Evolutionary conservation across 1,140 invertebrate genomes (phyloP).

Genomic region (Antheraea mylitta): DNA sequence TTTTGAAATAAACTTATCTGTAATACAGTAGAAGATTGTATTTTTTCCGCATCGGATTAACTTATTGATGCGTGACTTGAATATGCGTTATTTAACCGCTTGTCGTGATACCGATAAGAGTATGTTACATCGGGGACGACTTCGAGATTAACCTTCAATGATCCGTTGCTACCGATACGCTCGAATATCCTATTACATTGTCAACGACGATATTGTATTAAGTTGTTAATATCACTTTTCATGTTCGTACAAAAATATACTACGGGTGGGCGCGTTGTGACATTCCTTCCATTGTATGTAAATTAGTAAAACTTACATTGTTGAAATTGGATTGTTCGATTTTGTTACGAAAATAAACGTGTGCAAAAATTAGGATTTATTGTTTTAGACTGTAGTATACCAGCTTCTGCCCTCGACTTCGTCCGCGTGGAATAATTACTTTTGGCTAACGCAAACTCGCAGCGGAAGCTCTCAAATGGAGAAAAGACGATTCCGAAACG

Average conservation of each 20-base stretch:
- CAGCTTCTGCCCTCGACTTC: no score
- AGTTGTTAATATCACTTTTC: conserved; percentile 19
- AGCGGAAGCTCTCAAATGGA: no score
- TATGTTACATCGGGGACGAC: conserved; percentile 45
- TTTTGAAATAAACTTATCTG: neutral
- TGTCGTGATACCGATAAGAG: conserved; percentile 32
- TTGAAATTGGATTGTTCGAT: conserved; percentile 7
- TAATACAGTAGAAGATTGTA: neutral
- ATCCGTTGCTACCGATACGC: conserved; percentile 26
- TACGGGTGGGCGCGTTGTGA: conserved; percentile 18
- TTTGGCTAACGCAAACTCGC: no score
- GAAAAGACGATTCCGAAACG: no score
- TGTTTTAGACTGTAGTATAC: no score
- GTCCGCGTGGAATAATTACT: no score
- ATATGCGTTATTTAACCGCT: conserved; percentile 23
- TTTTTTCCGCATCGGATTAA: neutral
- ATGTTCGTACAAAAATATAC: neutral
- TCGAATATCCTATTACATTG: conserved; percentile 20
- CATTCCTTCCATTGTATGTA: conserved; percentile 28
- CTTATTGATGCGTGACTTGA: conserved; percentile 13
- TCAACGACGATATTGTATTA: conserved; percentile 6
- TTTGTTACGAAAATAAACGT: neutral
- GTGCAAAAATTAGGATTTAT: neutral
- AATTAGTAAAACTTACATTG: conserved; percentile 19
- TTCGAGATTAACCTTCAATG: conserved; percentile 19